A percentile compares a stretch with the other conserved stretches of the same genome.
Evolutionary conservation across 2,113 vertebrate genomes (phyloP).

Genomic region (Scartelaos histophorus): DNA sequence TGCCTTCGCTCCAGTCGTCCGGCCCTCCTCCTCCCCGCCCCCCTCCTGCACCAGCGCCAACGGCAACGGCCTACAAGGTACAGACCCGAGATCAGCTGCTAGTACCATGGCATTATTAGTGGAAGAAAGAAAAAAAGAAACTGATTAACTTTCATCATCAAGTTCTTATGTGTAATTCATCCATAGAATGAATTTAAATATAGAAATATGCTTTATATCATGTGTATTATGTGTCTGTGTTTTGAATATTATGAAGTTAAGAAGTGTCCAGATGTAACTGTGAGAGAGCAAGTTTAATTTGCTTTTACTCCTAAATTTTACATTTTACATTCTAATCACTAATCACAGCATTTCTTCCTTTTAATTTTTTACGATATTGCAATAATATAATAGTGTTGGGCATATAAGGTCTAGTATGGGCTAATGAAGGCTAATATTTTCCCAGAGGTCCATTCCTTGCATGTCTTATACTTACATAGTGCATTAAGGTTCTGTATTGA

Average conservation of each 20-base stretch:
- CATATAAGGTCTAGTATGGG: too few relatives aligned
- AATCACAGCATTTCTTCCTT: too few relatives aligned
- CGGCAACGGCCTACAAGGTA: slow-evolving; percentile 97
- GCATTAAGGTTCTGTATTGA: background rate
- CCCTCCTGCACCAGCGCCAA: slow-evolving; percentile 98
- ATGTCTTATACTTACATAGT: background rate
- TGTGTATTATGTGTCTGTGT: too few relatives aligned
- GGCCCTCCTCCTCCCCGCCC: slow-evolving; percentile 94
- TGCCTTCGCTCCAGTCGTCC: slow-evolving; percentile 95
- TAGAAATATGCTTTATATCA: too few relatives aligned
- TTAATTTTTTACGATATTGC: background rate
- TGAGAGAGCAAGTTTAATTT: too few relatives aligned
- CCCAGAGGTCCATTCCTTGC: background rate
- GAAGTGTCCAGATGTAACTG: too few relatives aligned
- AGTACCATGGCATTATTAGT: background rate
- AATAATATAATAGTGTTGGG: background rate
- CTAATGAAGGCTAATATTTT: too few relatives aligned
- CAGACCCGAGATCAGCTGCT: slow-evolving; percentile 14
- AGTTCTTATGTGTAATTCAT: too few relatives aligned
- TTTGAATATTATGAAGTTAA: too few relatives aligned
- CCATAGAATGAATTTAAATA: too few relatives aligned
- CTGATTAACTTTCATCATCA: background rate
- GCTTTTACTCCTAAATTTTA: too few relatives aligned
- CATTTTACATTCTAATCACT: too few relatives aligned
- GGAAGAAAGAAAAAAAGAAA: background rate